phyloP scores from a whole-genome alignment of 2,888 invertebrate species.

The Leucoptera coffeella region DNA sequence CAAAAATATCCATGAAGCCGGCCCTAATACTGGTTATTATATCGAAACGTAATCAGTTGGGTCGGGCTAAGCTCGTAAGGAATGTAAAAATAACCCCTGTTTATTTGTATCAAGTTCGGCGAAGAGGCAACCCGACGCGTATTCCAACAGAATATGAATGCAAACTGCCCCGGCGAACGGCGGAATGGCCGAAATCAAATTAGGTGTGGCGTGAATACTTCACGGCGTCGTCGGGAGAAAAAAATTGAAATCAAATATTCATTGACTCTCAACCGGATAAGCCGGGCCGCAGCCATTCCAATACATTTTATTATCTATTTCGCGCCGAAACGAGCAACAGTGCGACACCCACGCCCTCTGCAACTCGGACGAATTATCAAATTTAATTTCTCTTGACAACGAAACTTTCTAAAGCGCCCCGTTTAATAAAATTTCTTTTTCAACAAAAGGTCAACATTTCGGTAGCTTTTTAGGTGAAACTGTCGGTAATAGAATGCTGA shows the following conservation, averaged over 20 bases:
- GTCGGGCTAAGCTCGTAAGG: slow-evolving; percentile 40
- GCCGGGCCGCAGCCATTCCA: slow-evolving; percentile 49
- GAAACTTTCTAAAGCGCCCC: too few species aligned
- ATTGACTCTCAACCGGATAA: slow-evolving; percentile 53
- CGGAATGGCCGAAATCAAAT: slow-evolving; percentile 52
- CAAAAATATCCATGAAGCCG: slow-evolving; percentile 3
- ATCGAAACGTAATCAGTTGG: slow-evolving; percentile 45
- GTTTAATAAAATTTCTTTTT: too few species aligned
- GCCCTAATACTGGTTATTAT: slow-evolving; percentile 24
- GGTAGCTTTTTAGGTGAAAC: background rate
- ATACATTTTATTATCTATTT: slow-evolving; percentile 53
- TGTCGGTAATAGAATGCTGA: too few species aligned
- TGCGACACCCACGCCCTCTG: slow-evolving; percentile 11
- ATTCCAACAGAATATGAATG: slow-evolving; percentile 52
- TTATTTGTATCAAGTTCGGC: slow-evolving; percentile 50
- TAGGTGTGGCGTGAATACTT: slow-evolving; percentile 54
- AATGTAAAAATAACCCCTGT: slow-evolving; percentile 51
- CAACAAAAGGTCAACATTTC: too few species aligned
- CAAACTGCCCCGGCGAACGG: slow-evolving; percentile 47
- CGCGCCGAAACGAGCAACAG: slow-evolving; percentile 16
- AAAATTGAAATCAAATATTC: slow-evolving; percentile 55
- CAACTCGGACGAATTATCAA: slow-evolving; percentile 16
- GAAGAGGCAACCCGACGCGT: slow-evolving; percentile 46
- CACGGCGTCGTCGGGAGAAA: slow-evolving; percentile 49
- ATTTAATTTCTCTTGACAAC: slow-evolving; percentile 5